Evolutionary conservation across 2,797 vertebrate genomes (phyloP).

Genomic region (Spatula clypeata): DNA sequence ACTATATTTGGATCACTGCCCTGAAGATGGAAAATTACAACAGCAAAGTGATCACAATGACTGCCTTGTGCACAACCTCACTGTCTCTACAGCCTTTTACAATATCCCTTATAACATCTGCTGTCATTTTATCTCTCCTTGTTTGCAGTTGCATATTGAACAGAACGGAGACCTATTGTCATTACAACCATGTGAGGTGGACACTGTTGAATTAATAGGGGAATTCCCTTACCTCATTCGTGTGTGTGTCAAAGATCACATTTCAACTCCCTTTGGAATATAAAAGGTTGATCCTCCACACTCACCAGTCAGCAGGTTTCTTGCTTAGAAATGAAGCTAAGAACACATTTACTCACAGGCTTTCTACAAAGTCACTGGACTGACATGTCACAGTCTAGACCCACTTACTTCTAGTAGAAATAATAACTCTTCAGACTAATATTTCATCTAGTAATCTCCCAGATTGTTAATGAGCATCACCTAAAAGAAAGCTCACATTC

Average conservation of each 20-base stretch:
- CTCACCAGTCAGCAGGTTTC: background rate
- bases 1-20: background rate
- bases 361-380: background rate
- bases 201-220: background rate
- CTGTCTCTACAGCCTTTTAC: background rate
- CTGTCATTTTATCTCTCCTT: background rate
- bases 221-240: background rate
- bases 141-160: background rate
- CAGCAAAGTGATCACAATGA: background rate
- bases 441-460: background rate
- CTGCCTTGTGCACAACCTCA: background rate
- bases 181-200: background rate
- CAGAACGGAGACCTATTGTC: background rate
- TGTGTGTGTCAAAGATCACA: background rate
- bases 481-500: slow-evolving; percentile 21
- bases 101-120: background rate
- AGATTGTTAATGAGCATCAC: background rate
- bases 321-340: background rate
- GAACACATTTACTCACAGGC: background rate
- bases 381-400: background rate
- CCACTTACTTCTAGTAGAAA: background rate
- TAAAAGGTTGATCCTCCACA: background rate
- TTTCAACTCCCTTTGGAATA: background rate
- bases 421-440: background rate
- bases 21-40: background rate